A percentile compares a stretch with the other conserved stretches of the same genome.
phyloP scores from a whole-genome alignment of 2,888 invertebrate species.

The Erebia aethiops region DNA sequence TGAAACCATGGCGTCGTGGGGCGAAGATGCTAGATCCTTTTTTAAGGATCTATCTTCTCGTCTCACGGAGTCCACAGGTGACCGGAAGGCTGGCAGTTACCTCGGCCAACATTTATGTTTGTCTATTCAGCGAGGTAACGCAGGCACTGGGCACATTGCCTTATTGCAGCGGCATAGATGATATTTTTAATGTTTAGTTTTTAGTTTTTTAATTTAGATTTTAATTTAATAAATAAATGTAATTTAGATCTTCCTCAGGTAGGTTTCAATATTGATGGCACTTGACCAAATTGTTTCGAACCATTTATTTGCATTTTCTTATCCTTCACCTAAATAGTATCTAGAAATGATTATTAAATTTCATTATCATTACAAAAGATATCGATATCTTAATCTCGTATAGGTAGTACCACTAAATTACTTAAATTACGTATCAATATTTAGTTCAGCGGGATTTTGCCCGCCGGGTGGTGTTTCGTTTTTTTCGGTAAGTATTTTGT shows the following conservation, averaged over 20 bases:
- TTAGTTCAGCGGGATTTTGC: conserved; percentile 61
- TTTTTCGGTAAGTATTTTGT: conserved; percentile 53
- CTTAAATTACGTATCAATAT: conserved; percentile 40
- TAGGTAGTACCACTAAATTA: conserved; percentile 39
- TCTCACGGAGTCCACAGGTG: no score
- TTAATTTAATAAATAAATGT: no score
- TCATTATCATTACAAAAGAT: conserved; percentile 44
- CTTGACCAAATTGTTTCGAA: background rate
- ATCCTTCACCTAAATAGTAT: conserved; percentile 29
- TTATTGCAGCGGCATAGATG: no score
- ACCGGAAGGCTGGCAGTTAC: no score
- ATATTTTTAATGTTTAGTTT: no score
- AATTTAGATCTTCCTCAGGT: background rate
- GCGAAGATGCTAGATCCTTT: no score
- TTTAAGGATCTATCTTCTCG: no score
- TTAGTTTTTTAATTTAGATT: no score
- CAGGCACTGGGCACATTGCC: no score
- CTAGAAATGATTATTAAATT: conserved; percentile 44
- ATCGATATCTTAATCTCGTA: conserved; percentile 53
- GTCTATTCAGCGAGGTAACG: no score
- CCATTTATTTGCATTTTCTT: conserved; percentile 24
- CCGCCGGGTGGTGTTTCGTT: conserved; percentile 53
- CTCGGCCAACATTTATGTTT: no score
- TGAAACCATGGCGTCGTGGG: no score
- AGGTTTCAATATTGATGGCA: background rate